Base-by-base conservation (phyloP, 2,113 vertebrate genomes). In the Sylvilagus bachmani region DNA sequence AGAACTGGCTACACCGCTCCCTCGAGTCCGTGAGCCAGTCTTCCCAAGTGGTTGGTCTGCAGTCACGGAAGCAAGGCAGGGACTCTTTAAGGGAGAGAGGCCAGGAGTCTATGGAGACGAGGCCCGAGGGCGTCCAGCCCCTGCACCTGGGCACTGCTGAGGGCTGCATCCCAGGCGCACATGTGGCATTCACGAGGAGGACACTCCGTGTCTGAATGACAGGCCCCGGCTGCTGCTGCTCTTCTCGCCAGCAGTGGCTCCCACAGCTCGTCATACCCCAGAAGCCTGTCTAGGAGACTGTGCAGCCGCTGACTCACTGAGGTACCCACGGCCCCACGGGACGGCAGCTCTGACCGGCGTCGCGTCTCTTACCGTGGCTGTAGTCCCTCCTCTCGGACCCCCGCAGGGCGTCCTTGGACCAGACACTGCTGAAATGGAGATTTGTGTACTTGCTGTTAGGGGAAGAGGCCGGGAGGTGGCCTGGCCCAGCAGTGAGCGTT, bases 231-330 rank as follows among this genome's bases (percentile, higher is more conserved):
- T 36, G 31, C 53, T 5, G 13, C 0, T 0, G 31, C 22, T 0
- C 0, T 5, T 0, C 9, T 24, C 4, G 5, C 8, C 33, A 3
- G 13, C 31, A 2, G 49, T 4, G 3, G 19, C 75, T 29, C n/a
- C 10, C 62, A 9, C 33, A 0, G 49, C 62, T 29, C 24, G 2
- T 25, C n/a, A 14, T 13, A 62, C 53, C 55, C 58, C 0, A 38
- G 44, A 3, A 10, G 12, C 25, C 19, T 58, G 16, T 29, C 29
- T 1, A 0, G 27, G 21, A 36, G 64, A 14, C 0, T 0, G 0
- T 2, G 0, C 24, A 38, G 58, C 33, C 0, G 27, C 49, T 0
- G 0, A 6, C 38, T 36, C 17, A 38, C 31, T 9, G 22, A 9
- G 1, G 55, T 12, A 10, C 25, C 27, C 14, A 16, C 1, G 12